Conservation (phyloP, 2,797 vertebrate genomes). For the Schizothorax lantsangensis region DNA sequence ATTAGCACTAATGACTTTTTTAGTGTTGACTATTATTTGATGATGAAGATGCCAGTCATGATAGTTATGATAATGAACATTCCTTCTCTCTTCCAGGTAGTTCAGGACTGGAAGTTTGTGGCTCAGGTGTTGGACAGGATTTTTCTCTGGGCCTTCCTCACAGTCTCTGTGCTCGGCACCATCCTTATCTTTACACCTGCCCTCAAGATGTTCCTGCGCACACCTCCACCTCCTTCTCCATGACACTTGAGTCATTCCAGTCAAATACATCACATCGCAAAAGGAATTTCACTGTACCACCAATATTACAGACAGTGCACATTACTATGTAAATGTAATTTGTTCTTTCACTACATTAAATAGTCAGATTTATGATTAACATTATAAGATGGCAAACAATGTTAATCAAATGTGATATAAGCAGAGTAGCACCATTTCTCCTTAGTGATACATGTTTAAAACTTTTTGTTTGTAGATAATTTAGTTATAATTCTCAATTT, state of each 20-base stretch:
- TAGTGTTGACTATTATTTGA: background rate
- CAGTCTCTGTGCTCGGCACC: constrained; percentile 86
- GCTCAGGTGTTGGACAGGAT: constrained; percentile 96
- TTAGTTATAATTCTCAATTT: background rate
- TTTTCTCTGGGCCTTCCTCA: constrained; percentile 94
- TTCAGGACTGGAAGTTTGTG: constrained; percentile 97
- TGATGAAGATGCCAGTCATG: background rate
- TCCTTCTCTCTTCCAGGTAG: constrained; percentile 80
- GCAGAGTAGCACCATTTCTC: background rate
- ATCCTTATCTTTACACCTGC: constrained; percentile 95
- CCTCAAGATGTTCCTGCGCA: constrained; percentile 85
- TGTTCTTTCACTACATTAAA: constrained; percentile 14
- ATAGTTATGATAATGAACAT: background rate
- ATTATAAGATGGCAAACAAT: background rate
- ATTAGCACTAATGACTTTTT: background rate
- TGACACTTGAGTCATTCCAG: background rate
- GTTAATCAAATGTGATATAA: background rate
- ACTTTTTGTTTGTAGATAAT: background rate
- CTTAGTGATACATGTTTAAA: background rate
- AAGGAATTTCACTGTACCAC: background rate
- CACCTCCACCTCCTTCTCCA: constrained; percentile 65
- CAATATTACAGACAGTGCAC: background rate
- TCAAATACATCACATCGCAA: background rate
- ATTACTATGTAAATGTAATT: background rate
- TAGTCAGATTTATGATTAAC: background rate